These are phyloP conservation scores for Latheticus oryzae DNA, from an alignment of 2,888 invertebrate genomes.

Conservation along the genomic window DNA sequence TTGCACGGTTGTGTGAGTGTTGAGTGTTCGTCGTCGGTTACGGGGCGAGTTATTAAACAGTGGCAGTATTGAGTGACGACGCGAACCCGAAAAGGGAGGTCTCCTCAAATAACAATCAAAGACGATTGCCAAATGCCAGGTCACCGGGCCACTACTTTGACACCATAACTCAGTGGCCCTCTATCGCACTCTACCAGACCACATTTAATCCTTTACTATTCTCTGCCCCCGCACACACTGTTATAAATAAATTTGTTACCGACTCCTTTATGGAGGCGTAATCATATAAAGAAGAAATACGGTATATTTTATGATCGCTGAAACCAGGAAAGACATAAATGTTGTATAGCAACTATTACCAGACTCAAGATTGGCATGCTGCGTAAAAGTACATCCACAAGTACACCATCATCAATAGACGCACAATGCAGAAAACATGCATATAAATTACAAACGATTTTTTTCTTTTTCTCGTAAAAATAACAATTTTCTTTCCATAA, in stretches of 20 bases:
- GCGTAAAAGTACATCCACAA: conserved; percentile 42
- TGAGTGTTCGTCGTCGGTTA: conserved; percentile 20
- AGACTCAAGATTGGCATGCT: conserved; percentile 51
- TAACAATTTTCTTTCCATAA: conserved; percentile 59
- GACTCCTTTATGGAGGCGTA: conserved; percentile 59
- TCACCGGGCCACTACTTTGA: conserved; percentile 52
- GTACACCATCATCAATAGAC: conserved; percentile 29
- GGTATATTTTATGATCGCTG: conserved; percentile 59
- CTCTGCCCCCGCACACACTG: conserved; percentile 49
- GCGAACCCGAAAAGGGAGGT: conserved; percentile 56
- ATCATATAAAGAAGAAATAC: conserved; percentile 62
- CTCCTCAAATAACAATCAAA: conserved; percentile 61
- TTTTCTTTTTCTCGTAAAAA: conserved; percentile 57
- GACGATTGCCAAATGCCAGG: conserved; percentile 57
- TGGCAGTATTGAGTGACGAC: conserved; percentile 50
- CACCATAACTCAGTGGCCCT: conserved; percentile 59
- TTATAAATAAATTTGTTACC: conserved; percentile 61
- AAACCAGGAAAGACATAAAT: conserved; percentile 55
- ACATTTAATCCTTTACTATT: conserved; percentile 58
- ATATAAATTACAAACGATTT: conserved; percentile 57
- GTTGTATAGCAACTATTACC: conserved; percentile 51
- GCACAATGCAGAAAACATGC: conserved; percentile 50
- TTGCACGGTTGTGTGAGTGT: conserved; percentile 34
- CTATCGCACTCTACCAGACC: conserved; percentile 59
- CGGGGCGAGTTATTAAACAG: conserved; percentile 50